Base-by-base conservation (phyloP, 1,140 invertebrate species). In the Sitodiplosis mosellana region DNA sequence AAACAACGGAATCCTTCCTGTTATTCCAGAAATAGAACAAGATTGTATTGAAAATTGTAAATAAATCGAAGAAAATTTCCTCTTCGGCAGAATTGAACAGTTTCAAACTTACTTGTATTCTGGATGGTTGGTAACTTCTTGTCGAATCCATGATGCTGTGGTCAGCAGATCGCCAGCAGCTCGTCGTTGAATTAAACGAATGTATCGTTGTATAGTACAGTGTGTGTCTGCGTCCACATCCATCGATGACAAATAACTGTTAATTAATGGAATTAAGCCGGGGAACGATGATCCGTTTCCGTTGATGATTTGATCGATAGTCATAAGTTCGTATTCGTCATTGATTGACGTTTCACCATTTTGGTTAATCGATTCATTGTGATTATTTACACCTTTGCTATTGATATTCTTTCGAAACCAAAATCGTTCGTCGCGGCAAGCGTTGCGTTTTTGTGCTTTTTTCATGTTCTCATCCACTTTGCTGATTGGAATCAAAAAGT, bases 401-500 rank as follows among this genome's bases (percentile, higher is more conserved):
- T 75, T 77, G 42, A 89, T 77, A 61, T 89, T 81, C 53, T 78
- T 80, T 10, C 88, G 76, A 68, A 94, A 96, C 84, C 87, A 94
- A 69, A 97, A 95, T 59, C 83, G 83, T 61, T 87, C 74, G 38
- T 72, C 69, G 41, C 72, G 68, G 19, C 88, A 78, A 17, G 95
- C 93, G 66, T 95, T 83, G 45, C 82, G 74, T 62, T 84, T 83
- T 68, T 97, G 92, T 10, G 92, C 92, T 45, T 78, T 81, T 56
- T 83, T 77, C 91, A 99, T 95, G 67, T 99, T 99, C 68, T 97
- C 91, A 64, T 97, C 94, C 38, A 98, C 43, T 14, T 45, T 45
- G 54, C 92, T 97, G 51, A 99, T 96, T 8, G 95, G 95, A 65
- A 98, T 91, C 2, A 99, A 71, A 57, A 99, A 87, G 68, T 96